Evolutionary conservation across 2,113 vertebrate species (phyloP).

Genomic region (Benitochromis conjunctus): DNA sequence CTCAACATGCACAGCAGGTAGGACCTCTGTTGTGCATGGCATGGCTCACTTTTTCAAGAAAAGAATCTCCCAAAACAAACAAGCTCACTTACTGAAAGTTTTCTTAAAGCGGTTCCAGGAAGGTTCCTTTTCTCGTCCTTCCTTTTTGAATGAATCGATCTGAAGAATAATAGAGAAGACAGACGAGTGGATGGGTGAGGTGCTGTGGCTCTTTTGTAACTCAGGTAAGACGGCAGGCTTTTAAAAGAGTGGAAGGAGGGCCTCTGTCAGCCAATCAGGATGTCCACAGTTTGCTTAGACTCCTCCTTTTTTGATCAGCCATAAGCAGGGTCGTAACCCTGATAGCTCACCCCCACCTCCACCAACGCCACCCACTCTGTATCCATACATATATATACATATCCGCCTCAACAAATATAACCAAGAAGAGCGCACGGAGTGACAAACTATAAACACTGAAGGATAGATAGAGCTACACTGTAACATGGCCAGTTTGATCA

Average conservation of each 20-base stretch:
- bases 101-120: background rate
- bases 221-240: conserved; percentile 59
- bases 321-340: background rate
- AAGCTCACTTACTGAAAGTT: conserved; percentile 31
- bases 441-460: background rate
- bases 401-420: background rate
- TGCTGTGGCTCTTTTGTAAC: conserved; percentile 43
- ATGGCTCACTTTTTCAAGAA: background rate
- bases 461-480: background rate
- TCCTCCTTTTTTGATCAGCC: background rate
- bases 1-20: background rate
- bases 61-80: background rate
- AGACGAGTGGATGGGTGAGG: background rate
- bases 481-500: background rate
- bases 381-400: background rate
- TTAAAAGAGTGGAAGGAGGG: conserved; percentile 67
- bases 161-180: background rate
- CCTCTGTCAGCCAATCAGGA: conserved; percentile 59
- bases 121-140: background rate
- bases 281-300: background rate
- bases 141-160: background rate
- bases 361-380: background rate
- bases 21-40: background rate
- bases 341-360: background rate
- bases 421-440: background rate